Evolutionary conservation across 2,113 vertebrate species (phyloP).

Genomic region (Gavia stellata): DNA sequence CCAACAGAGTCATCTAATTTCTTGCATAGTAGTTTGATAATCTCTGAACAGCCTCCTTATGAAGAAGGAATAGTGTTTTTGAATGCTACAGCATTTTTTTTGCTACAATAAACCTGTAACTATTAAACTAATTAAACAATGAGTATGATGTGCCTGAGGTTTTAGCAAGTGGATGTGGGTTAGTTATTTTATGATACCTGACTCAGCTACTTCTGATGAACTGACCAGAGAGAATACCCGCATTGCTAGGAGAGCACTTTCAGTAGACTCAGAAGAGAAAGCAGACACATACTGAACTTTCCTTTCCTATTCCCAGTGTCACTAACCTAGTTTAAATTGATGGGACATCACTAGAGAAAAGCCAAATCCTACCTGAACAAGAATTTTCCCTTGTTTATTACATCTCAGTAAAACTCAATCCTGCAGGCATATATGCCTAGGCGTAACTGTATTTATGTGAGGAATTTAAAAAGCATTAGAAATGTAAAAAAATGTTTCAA

Average conservation of each 20-base stretch:
- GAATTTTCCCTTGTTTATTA: background rate
- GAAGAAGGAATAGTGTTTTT: background rate
- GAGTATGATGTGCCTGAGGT: background rate
- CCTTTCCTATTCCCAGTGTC: background rate
- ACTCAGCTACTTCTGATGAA: conserved; percentile 35
- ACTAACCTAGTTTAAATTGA: conserved; percentile 31
- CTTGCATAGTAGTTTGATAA: background rate
- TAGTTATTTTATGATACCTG: conserved; percentile 34
- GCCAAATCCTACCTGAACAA: background rate
- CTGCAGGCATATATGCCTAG: background rate
- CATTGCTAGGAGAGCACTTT: conserved; percentile 29
- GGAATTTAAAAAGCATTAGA: background rate
- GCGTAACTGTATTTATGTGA: background rate
- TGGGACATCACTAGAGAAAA: background rate
- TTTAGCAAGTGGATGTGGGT: background rate
- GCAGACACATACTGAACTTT: background rate
- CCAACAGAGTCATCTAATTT: background rate
- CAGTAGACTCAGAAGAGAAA: background rate
- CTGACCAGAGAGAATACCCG: conserved; percentile 35
- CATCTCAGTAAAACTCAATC: background rate
- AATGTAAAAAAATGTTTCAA: background rate
- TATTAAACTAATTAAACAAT: conserved; percentile 55
- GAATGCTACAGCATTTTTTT: conserved; percentile 6
- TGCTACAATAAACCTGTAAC: conserved; percentile 40
- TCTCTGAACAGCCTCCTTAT: background rate